Conservation (phyloP, 2,888 invertebrate species). For the Pollenia angustigena region DNA sequence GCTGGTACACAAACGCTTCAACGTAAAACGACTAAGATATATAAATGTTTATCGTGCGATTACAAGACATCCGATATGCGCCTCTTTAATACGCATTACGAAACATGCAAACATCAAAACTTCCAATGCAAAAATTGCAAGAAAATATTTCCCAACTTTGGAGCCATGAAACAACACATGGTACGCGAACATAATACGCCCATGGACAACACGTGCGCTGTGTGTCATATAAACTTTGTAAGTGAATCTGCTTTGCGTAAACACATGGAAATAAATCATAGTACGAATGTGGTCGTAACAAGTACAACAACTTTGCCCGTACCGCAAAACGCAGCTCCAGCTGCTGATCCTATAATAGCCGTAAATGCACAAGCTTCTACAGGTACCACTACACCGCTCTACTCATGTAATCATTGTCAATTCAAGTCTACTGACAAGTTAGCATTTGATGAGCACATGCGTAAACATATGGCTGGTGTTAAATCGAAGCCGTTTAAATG, state of each 20-base stretch:
- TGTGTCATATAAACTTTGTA: conserved; percentile 83
- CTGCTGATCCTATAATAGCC: conserved; percentile 71
- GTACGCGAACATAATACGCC: conserved; percentile 83
- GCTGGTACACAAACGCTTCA: conserved; percentile 79
- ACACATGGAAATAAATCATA: conserved; percentile 84
- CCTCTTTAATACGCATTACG: conserved; percentile 84
- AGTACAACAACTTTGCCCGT: conserved; percentile 81
- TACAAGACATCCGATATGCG: conserved; percentile 84
- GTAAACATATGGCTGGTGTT: conserved; percentile 80
- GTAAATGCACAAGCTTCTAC: conserved; percentile 68
- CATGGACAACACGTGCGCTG: conserved; percentile 82
- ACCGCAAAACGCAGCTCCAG: conserved; percentile 78
- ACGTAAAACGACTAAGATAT: conserved; percentile 83
- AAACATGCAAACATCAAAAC: conserved; percentile 84
- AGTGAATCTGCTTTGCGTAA: conserved; percentile 83
- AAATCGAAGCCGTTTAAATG: conserved; percentile 85
- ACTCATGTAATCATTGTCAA: conserved; percentile 83
- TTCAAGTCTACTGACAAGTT: conserved; percentile 83
- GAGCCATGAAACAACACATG: conserved; percentile 83
- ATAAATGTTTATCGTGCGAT: conserved; percentile 84
- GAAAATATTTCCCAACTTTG: conserved; percentile 82
- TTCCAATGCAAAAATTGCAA: conserved; percentile 84
- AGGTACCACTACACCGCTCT: conserved; percentile 77
- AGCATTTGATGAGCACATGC: conserved; percentile 83
- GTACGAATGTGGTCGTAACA: conserved; percentile 82